Evolutionary conservation across 1,140 invertebrate species (phyloP), one percentile per base, ranked within the genome.

Genomic region (Diorhabda sublineata): DNA sequence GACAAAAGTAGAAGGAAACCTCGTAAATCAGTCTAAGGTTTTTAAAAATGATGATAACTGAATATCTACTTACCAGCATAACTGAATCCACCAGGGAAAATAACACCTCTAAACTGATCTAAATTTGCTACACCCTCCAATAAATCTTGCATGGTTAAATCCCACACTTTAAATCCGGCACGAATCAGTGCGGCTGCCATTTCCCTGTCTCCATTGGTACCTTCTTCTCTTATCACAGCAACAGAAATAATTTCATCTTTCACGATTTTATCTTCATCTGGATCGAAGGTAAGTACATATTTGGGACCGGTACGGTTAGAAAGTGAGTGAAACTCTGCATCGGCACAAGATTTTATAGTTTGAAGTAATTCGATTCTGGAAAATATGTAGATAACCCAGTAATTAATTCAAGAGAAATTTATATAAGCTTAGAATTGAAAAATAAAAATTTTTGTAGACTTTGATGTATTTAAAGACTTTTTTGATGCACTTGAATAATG

Each of bases 31-130:
- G 8, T 0, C 2, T 26, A 59, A 6, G 8, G 42, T 26, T n/a
- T 3, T 59, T n/a, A 3, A 41, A 59, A 59, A 26, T 26, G 26
- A 26, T 26, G 26, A 26, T 26, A 26, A 26, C 26, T 26, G 26
- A 26, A 26, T 26, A 26, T 26, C 26, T 26, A 26, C 26, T 26
- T 80, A 92, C 91, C 91, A 47, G 95, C 97, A 84, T 98, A 99
- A 82, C 96, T 98, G 79, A 99, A 99, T 9, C 97, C 97, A 57
- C 97, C 97, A 3, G 97, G 96, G 77, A 98, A 99, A 45, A 97
- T 89, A 8, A 99, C 75, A 4, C 97, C 97, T 71, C 89, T 86
- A 82, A 98, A 99, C 9, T 84, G 80, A 66, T 95, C 89, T 5
- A 98, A 81, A 2, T 84, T 89, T 4, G 93, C 84, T 69, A 86